Conservation (phyloP, 2,113 vertebrate genomes). For the Grammomys dolichurus region DNA sequence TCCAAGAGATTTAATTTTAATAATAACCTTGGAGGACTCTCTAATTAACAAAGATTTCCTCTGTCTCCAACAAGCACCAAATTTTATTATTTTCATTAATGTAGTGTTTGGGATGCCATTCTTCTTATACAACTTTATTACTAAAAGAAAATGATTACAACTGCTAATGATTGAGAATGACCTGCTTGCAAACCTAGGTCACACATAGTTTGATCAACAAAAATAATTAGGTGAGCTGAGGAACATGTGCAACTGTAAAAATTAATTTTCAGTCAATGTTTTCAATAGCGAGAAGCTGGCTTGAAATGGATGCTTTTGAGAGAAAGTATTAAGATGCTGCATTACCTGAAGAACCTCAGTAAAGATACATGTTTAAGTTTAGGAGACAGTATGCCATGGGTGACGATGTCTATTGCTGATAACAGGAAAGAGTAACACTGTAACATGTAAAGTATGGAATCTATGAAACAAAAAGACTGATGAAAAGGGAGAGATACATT, state of each 20-base stretch:
- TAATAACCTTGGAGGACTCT: neutral
- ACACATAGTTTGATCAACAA: neutral
- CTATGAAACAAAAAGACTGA: neutral
- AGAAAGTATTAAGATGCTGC: slow-evolving; percentile 32
- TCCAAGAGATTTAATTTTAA: neutral
- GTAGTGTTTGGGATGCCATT: neutral
- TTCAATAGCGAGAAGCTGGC: neutral
- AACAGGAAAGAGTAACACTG: neutral
- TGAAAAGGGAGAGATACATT: neutral
- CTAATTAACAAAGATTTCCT: neutral
- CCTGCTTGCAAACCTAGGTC: slow-evolving; percentile 16
- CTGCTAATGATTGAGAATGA: slow-evolving; percentile 41
- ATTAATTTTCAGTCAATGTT: slow-evolving; percentile 39
- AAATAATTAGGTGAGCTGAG: slow-evolving; percentile 25
- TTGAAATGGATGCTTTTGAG: neutral
- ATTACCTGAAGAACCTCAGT: neutral
- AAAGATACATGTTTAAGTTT: neutral
- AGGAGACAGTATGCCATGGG: slow-evolving; percentile 3
- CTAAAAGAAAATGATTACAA: slow-evolving; percentile 30
- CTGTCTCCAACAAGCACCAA: neutral
- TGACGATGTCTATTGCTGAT: slow-evolving; percentile 28
- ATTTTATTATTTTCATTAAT: slow-evolving; percentile 65
- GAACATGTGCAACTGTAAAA: slow-evolving; percentile 41
- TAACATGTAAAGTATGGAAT: neutral
- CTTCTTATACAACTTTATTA: slow-evolving; percentile 26